Base-by-base conservation (phyloP, 2,797 vertebrate species). In the Rhabdomys pumilio region DNA sequence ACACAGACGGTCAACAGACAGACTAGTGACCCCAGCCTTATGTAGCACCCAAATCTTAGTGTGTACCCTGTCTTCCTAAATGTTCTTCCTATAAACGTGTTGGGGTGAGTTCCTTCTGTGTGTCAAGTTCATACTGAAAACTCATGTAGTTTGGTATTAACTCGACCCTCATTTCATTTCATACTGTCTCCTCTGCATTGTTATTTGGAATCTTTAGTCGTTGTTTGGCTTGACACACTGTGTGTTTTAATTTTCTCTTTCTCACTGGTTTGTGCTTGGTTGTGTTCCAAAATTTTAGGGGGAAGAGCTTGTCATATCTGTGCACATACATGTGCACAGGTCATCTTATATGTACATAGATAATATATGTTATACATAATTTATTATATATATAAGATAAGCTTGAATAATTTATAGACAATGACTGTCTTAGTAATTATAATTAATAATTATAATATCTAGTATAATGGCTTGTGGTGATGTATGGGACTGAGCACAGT, bases 21-120 rank as follows among this genome's bases (percentile, higher is more conserved):
- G 59, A 72, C 0, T 7, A 1, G 13, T 2, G 22, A 47, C 2
- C 3, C 2, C 17, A 13, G 20, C 31, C 19, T 26, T 63, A 2
- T 34, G 22, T 2, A 44, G 0, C 8, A 59, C 55, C n/a, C 53
- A 80, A 0, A 15, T 1, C 47, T 34, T n/a, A 22, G 17, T 1
- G 3, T 31, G 1, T 38, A 4, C 4, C 44, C 24, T 41, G 17
- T 6, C 59, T 59, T 87, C 53, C 50, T 29, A 8, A 47, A 75
- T 47, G 69, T 50, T 53, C 83, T 67, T 80, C 24, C 24, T 38
- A 12, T 1, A 31, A 3, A 20, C 29, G 5, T 34, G 10, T 44
- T 3, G 57, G 81, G 31, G 8, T 11, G 47, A 38, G 0, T 2
- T 50, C 7, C 47, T 29, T 82, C 13, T 44, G 9, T 26, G 15